Evolutionary conservation across 2,797 vertebrate genomes (phyloP), one percentile per base, ranked within the genome.

Genomic region (Alfaro cultratus): DNA sequence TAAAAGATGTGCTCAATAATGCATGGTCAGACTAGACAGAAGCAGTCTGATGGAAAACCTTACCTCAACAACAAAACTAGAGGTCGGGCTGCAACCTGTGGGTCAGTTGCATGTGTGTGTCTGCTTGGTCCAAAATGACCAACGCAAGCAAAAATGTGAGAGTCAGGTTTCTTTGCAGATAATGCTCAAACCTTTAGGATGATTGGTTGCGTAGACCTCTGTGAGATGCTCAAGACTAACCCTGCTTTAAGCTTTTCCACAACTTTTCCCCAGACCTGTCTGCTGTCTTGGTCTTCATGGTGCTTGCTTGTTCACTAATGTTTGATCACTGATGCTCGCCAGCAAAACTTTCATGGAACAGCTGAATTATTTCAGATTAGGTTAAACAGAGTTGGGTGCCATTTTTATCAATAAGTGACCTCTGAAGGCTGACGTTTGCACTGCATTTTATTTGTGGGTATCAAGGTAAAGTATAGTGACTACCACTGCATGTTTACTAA

Each of bases 1-100:
- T 91, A 91, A 91, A 51, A 93, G 87, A 89, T 51, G 72, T 75
- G 73, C 77, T 95, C 31, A 95, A 95, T 95, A 94, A 95, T 94
- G 75, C 74, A 95, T 90, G 85, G 87, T 89, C 89, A 91, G 91
- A 85, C 67, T 89, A 94, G 90, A 91, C 47, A 85, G 67, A 78
- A 71, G 87, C 80, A 83, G 81, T 62, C 79, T 80, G 78, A 90
- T 76, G 92, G 90, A 95, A 95, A 94, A 94, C 87, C 79, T 93
- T 81, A 91, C 86, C 88, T 91, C 87, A 89, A 83, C 87, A 80
- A 86, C 86, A 85, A 73, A 75, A 15, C 71, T 21, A 78, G 51
- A 70, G 80, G 16, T 47, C 51, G 53, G 77, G 55, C 79, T 81
- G 51, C 64, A 36, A 34, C 67, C 41, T 67, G 46, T 39, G 41